Evolutionary conservation across 2,797 vertebrate species (phyloP).

Genomic region (Eleutherodactylus coqui): DNA sequence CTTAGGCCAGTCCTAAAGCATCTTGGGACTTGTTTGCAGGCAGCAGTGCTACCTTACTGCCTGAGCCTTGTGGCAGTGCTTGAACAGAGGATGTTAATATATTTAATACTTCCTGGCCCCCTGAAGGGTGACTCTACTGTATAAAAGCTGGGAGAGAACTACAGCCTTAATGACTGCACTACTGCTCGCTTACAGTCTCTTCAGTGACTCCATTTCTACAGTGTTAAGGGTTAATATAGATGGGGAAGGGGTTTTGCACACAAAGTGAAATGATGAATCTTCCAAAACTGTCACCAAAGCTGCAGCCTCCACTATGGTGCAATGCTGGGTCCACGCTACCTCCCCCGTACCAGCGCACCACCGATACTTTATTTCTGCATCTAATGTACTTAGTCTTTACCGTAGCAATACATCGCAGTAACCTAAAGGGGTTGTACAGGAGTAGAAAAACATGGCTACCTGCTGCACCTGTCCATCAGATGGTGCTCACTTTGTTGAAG

Average conservation of each 20-base stretch:
- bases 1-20: slow-evolving; percentile 70
- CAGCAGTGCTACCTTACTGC: background rate
- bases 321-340: background rate
- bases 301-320: background rate
- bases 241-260: slow-evolving; percentile 27
- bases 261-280: background rate
- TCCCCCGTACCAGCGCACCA: background rate
- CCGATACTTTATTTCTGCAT: too few relatives aligned
- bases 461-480: too few relatives aligned
- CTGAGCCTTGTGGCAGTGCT: background rate
- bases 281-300: slow-evolving; percentile 11
- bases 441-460: too few relatives aligned
- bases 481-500: too few relatives aligned
- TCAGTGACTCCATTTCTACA: slow-evolving; percentile 13
- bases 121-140: background rate
- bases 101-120: slow-evolving; percentile 22
- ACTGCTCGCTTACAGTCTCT: background rate
- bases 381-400: too few relatives aligned
- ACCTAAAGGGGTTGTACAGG: too few relatives aligned
- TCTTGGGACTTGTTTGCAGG: background rate
- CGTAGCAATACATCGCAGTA: too few relatives aligned
- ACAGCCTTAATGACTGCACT: slow-evolving; percentile 19
- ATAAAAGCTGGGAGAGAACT: background rate
- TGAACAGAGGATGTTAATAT: slow-evolving; percentile 7
- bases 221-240: slow-evolving; percentile 37